Percentiles rank a stretch among this genome's conserved stretches.
Evolutionary conservation across 2,888 invertebrate species (phyloP).

Genomic region (Lepidocyrtoides sp.): DNA sequence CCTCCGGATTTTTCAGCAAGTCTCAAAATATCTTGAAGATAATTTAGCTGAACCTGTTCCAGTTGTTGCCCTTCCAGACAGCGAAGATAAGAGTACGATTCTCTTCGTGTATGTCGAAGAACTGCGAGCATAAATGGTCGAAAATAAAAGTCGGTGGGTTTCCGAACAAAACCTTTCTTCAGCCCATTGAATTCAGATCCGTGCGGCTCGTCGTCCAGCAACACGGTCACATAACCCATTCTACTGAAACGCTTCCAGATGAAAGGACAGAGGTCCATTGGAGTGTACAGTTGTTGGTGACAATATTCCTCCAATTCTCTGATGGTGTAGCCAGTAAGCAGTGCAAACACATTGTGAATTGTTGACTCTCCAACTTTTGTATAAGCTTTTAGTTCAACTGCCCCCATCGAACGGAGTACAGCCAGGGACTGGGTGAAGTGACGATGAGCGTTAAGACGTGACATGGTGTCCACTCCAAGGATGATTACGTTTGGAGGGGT

Average conservation of each 20-base stretch:
- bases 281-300: too few species aligned
- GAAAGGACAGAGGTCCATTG: slow-evolving; percentile 65
- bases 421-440: slow-evolving; percentile 34
- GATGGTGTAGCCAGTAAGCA: too few species aligned
- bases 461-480: slow-evolving; percentile 72
- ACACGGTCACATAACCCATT: slow-evolving; percentile 58
- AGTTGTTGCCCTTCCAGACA: background rate
- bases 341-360: too few species aligned
- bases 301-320: too few species aligned
- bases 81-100: background rate
- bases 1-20: too few species aligned
- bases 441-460: slow-evolving; percentile 62
- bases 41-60: background rate
- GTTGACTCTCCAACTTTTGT: slow-evolving; percentile 66
- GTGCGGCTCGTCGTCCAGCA: slow-evolving; percentile 62
- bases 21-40: too few species aligned
- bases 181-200: background rate
- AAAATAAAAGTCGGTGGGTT: slow-evolving; percentile 74
- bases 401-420: slow-evolving; percentile 33
- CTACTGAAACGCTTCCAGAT: slow-evolving; percentile 70
- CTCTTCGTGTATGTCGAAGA: background rate
- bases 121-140: slow-evolving; percentile 87
- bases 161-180: slow-evolving; percentile 69
- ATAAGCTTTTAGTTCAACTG: slow-evolving; percentile 72
- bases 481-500: slow-evolving; percentile 74